Evolutionary conservation across 1,140 invertebrate species (phyloP).

Genomic region (Ostrea denselamellosa): DNA sequence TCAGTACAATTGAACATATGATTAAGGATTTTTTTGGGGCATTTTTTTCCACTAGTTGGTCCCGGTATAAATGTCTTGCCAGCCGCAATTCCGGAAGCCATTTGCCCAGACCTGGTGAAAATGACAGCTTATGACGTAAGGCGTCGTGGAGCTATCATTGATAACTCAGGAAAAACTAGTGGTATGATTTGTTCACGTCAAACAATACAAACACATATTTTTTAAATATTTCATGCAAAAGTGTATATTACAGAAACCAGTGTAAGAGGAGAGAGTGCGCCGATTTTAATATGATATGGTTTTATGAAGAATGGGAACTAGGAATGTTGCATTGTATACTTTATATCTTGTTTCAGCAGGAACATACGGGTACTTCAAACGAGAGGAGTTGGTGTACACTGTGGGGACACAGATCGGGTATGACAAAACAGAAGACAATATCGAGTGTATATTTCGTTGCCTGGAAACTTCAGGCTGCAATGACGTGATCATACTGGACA

Average conservation of each 20-base stretch:
- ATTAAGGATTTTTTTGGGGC: no score
- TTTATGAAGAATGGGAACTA: no score
- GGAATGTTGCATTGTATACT: no score
- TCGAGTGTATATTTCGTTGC: conserved; percentile 29
- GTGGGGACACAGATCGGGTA: background rate
- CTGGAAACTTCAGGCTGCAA: background rate
- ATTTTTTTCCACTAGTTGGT: background rate
- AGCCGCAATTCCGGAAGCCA: background rate
- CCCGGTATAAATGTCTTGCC: conserved; percentile 17
- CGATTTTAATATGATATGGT: no score
- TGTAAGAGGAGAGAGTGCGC: no score
- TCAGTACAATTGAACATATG: no score
- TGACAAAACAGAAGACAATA: conserved; percentile 16
- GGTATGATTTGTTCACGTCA: background rate
- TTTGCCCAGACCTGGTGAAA: conserved; percentile 26
- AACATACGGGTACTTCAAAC: background rate
- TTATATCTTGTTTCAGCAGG: background rate
- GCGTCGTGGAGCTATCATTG: background rate
- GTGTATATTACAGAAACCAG: no score
- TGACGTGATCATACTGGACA: conserved; percentile 26
- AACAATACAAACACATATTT: no score
- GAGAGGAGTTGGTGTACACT: background rate
- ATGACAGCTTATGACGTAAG: background rate
- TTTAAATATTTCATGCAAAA: no score
- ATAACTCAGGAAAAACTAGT: background rate